These are phyloP conservation scores for Leptoclinus maculatus DNA, from an alignment of 2,797 vertebrate genomes.

Conservation along the genomic window DNA sequence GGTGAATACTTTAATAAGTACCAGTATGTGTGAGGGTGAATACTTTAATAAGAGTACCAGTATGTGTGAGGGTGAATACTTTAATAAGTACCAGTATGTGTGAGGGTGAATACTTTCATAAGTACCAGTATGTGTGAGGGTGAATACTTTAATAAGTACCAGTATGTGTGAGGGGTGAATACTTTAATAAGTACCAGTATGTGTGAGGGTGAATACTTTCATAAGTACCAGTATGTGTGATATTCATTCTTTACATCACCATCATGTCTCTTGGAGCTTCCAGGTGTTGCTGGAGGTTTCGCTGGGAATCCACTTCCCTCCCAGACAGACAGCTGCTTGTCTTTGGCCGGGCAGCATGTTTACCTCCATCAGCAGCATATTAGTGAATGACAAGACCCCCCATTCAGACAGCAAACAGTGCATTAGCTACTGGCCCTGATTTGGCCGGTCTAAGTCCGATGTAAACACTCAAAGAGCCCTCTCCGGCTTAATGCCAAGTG, in stretches of 20 bases:
- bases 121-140: too few relatives aligned
- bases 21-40: too few relatives aligned
- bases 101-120: too few relatives aligned
- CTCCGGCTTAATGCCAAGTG: slow-evolving; percentile 44
- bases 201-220: too few relatives aligned
- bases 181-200: too few relatives aligned
- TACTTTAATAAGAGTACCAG: too few relatives aligned
- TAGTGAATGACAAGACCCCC: slow-evolving; percentile 75
- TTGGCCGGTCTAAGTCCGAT: slow-evolving; percentile 63
- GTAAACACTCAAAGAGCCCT: slow-evolving; percentile 61
- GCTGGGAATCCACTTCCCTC: slow-evolving; percentile 62
- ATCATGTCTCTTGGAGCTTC: slow-evolving; percentile 17
- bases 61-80: too few relatives aligned
- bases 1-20: too few relatives aligned
- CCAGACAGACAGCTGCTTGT: slow-evolving; percentile 65
- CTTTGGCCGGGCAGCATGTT: slow-evolving; percentile 43
- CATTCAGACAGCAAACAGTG: slow-evolving; percentile 68
- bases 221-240: background rate
- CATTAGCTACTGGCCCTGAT: slow-evolving; percentile 62
- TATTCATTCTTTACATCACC: slow-evolving; percentile 1
- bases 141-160: too few relatives aligned
- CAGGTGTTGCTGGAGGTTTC: slow-evolving; percentile 21
- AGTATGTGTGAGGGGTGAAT: too few relatives aligned
- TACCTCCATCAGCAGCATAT: slow-evolving; percentile 64
- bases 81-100: too few relatives aligned